These are phyloP conservation scores for Hesperia comma DNA, from an alignment of 2,888 invertebrate species.

Conservation along the genomic window DNA sequence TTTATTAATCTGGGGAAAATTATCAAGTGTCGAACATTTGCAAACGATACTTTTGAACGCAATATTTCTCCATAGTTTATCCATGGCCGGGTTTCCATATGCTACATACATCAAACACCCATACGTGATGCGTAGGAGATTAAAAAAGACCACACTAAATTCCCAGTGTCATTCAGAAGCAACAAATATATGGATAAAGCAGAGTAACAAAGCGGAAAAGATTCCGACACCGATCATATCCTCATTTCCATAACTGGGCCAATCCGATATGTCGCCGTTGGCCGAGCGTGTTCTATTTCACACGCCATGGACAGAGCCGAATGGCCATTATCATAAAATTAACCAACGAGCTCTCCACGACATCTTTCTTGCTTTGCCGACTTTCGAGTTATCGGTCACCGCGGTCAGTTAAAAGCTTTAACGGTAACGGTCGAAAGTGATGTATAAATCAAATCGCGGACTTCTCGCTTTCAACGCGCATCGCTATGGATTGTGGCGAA, in stretches of 20 bases:
- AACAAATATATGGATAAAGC: too few species aligned
- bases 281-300: conserved; percentile 62
- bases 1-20: too few species aligned
- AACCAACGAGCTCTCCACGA: conserved; percentile 53
- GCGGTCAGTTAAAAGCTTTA: conserved; percentile 69
- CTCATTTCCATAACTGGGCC: conserved; percentile 46
- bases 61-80: too few species aligned
- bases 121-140: too few species aligned
- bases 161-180: too few species aligned
- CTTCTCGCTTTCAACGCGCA: conserved; percentile 61
- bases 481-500: conserved; percentile 39
- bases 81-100: too few species aligned
- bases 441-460: conserved; percentile 68
- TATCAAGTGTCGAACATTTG: too few species aligned
- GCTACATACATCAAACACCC: too few species aligned
- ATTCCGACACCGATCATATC: conserved; percentile 36
- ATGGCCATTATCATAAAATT: conserved; percentile 67
- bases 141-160: too few species aligned
- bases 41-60: too few species aligned
- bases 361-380: conserved; percentile 71
- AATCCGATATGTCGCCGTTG: conserved; percentile 42
- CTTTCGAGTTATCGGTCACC: conserved; percentile 62
- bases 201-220: conserved; percentile 20
- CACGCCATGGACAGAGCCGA: conserved; percentile 54
- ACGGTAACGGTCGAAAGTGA: conserved; percentile 78